Base-by-base conservation (phyloP, 2,113 vertebrate genomes). In the Pelmatolapia mariae region DNA sequence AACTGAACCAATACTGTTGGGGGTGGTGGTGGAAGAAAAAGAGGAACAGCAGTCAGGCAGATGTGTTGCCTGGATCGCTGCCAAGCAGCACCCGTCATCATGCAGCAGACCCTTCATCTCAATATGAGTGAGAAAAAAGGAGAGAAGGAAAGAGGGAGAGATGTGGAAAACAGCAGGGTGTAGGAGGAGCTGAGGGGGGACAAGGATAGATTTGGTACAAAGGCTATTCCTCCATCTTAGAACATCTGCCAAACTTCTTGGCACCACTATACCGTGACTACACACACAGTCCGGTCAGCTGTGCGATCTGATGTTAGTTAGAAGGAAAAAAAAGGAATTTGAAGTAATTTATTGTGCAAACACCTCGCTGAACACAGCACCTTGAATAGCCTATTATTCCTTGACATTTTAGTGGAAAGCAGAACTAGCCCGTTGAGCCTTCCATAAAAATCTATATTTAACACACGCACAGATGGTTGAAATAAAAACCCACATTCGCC, bases 31-130 rank as follows among this genome's bases (percentile, higher is more conserved):
- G 63, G 29, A 81, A 85, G 87, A 86, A 81, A 88, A 93, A 92
- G 86, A 91, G 88, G 76, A 95, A 95, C 95, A 96, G 95, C 95
- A 95, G 96, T 93, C 80, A 80, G 92, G 86, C 96, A 97, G 96
- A 97, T 97, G 96, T 97, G 95, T 88, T 86, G 86, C 26, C 94
- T 96, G 96, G 96, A 96, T 31, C 7, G 33, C 68, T 87, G 95
- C 96, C 96, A 97, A 93, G 66, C 81, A 76, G 90, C 87, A 36
- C 89, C 91, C 92, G 85, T 93, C 93, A 89, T 94, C 89, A 90
- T 86, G 87, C 86, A 95, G 88, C 59, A 89, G 88, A 47, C 80
- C 93, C 94, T 94, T 94, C 93, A 94, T 95, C 94, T 96, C 92
- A 88, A 88, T 84, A 88, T 71, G 92, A 90, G 89, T 73, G 91